These are phyloP conservation scores for Chrysaora quinquecirrha DNA, from an alignment of 30 jellyfish, hydroid and myxozoan genomes.

Conservation along the genomic window DNA sequence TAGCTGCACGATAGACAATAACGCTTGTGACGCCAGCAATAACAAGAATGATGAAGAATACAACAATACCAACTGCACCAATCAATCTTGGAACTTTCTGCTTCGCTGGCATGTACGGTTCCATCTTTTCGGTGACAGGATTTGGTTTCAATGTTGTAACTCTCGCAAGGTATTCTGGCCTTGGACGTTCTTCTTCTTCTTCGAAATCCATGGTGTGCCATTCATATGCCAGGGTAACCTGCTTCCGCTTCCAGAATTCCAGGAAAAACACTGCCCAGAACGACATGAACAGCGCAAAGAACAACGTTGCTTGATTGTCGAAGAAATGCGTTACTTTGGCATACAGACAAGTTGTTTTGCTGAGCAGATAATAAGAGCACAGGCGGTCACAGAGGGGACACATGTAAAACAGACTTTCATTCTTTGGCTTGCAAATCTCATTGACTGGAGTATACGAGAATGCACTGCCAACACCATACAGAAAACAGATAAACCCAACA, in stretches of 20 bases:
- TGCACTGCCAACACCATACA: slow-evolving; percentile 90
- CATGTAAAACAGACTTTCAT: slow-evolving; percentile 77
- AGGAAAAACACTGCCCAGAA: slow-evolving; percentile 97
- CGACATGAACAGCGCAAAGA: slow-evolving; percentile 98
- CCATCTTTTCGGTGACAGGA: slow-evolving; percentile 96
- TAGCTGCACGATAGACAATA: slow-evolving; percentile 95
- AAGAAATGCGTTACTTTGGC: slow-evolving; percentile 91
- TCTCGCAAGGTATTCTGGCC: slow-evolving; percentile 93
- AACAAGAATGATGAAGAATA: slow-evolving; percentile 88
- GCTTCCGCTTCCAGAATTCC: slow-evolving; percentile 97
- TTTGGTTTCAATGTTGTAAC: slow-evolving; percentile 83
- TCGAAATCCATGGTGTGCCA: slow-evolving; percentile 99
- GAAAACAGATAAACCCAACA: slow-evolving; percentile 91
- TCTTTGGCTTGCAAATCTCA: slow-evolving; percentile 83
- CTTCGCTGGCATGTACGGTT: slow-evolving; percentile 90
- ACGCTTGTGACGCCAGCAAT: slow-evolving; percentile 93
- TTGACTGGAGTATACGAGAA: slow-evolving; percentile 74
- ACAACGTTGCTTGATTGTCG: slow-evolving; percentile 96
- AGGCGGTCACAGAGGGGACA: slow-evolving; percentile 97
- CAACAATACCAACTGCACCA: slow-evolving; percentile 92
- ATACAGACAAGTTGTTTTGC: slow-evolving; percentile 86
- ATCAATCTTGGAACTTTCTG: slow-evolving; percentile 78
- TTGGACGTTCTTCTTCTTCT: slow-evolving; percentile 97
- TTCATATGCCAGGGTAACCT: slow-evolving; percentile 91
- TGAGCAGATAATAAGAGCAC: slow-evolving; percentile 86